phyloP scores from a whole-genome alignment of 2,888 invertebrate species.

The Pammene fasciana region DNA sequence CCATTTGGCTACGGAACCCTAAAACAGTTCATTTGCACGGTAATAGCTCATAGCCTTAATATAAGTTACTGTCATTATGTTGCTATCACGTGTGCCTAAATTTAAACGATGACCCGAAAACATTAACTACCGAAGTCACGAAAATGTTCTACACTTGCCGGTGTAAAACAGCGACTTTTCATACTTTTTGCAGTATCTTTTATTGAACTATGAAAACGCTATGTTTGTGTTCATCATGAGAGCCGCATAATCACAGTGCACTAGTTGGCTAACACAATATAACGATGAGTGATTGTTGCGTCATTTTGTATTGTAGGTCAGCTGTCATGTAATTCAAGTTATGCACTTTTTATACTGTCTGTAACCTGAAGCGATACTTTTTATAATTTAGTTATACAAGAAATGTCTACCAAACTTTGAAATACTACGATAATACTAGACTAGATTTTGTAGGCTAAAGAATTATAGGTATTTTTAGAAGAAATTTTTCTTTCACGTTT shows the following conservation, averaged over 20 bases:
- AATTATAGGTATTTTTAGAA: too few species aligned
- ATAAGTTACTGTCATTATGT: not conserved
- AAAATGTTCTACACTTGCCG: too few species aligned
- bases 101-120: not conserved
- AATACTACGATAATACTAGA: too few species aligned
- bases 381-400: slow-evolving; percentile 1
- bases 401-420: too few species aligned
- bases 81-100: not conserved
- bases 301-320: not conserved
- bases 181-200: not conserved
- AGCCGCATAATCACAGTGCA: not conserved
- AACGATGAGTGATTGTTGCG: slow-evolving; percentile 6
- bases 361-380: not conserved
- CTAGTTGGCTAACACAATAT: slow-evolving; percentile 3
- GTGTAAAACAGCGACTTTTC: too few species aligned
- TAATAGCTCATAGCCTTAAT: too few species aligned
- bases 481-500: too few species aligned
- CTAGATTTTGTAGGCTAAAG: too few species aligned
- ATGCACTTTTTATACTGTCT: not conserved
- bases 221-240: slow-evolving; percentile 20
- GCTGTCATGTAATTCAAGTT: not conserved
- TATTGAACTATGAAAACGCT: not conserved
- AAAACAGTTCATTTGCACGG: too few species aligned
- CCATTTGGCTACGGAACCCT: too few species aligned
- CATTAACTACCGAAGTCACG: not conserved